Evolutionary conservation across 2,888 invertebrate species (phyloP).

Genomic region (Tethea ocularis): DNA sequence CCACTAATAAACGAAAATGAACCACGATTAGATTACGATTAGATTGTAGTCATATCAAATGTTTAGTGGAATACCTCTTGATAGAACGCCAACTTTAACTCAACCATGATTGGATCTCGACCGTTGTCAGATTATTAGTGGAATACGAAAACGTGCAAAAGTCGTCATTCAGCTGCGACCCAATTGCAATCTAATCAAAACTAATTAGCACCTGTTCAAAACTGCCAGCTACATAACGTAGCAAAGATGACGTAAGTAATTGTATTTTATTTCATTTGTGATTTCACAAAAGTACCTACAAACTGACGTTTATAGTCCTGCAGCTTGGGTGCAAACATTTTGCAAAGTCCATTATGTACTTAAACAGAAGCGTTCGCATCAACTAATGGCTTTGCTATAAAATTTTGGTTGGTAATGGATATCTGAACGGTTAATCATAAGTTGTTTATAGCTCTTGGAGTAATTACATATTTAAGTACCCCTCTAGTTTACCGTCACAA

Average conservation of each 20-base stretch:
- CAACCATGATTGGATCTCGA: too few species aligned
- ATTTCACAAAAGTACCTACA: background rate
- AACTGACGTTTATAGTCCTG: conserved; percentile 2
- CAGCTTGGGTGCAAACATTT: background rate
- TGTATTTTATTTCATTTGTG: background rate
- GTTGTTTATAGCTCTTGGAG: background rate
- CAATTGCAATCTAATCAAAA: too few species aligned
- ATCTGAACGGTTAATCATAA: background rate
- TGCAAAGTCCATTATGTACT: background rate
- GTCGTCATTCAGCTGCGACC: too few species aligned
- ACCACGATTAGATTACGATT: too few species aligned
- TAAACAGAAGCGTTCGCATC: background rate
- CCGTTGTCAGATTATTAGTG: too few species aligned
- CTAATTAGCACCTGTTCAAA: too few species aligned
- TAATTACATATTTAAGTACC: background rate
- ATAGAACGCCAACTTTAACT: too few species aligned
- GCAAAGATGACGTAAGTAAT: background rate
- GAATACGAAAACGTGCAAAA: too few species aligned
- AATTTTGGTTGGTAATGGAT: background rate
- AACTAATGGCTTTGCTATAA: conserved; percentile 1
- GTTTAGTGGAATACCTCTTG: too few species aligned
- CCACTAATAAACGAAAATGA: too few species aligned
- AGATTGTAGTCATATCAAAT: too few species aligned
- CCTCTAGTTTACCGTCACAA: too few species aligned
- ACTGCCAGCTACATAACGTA: background rate